phyloP scores from a whole-genome alignment of 2,888 invertebrate genomes.

The Morpho deidamia region DNA sequence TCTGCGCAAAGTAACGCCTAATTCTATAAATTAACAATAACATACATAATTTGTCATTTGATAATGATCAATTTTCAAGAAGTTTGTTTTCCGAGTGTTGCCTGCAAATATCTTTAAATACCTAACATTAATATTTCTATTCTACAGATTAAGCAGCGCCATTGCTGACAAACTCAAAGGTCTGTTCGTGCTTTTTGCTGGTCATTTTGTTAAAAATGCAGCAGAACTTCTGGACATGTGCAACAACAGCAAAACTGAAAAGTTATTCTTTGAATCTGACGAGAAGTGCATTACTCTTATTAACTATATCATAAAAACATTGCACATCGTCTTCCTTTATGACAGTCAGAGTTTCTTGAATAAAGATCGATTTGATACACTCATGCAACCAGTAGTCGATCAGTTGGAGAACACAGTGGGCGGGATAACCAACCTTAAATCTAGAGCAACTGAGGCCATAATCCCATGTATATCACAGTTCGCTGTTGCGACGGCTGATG shows the following conservation, averaged over 20 bases:
- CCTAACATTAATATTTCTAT: too few species aligned
- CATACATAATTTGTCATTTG: too few species aligned
- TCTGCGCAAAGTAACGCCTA: too few species aligned
- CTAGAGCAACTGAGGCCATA: slow-evolving; percentile 79
- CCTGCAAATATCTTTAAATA: too few species aligned
- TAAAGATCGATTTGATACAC: slow-evolving; percentile 88
- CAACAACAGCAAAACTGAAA: slow-evolving; percentile 79
- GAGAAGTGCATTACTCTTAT: slow-evolving; percentile 81
- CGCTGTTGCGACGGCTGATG: slow-evolving; percentile 89
- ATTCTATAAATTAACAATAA: too few species aligned
- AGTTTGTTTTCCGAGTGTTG: too few species aligned
- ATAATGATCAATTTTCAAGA: too few species aligned
- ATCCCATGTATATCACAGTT: slow-evolving; percentile 91
- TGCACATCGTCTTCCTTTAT: slow-evolving; percentile 87
- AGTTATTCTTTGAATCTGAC: slow-evolving; percentile 71
- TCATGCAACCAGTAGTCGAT: slow-evolving; percentile 93
- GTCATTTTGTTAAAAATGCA: slow-evolving; percentile 89
- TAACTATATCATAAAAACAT: slow-evolving; percentile 84
- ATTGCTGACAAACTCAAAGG: slow-evolving; percentile 91
- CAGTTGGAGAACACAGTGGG: slow-evolving; percentile 88
- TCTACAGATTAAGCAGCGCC: slow-evolving; percentile 82
- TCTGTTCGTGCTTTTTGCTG: slow-evolving; percentile 93
- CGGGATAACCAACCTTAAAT: slow-evolving; percentile 78
- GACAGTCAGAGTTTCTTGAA: slow-evolving; percentile 91
- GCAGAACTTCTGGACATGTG: slow-evolving; percentile 84